These are phyloP conservation scores for Mesocricetus auratus DNA, from an alignment of 2,113 vertebrate genomes.

Conservation along the genomic window DNA sequence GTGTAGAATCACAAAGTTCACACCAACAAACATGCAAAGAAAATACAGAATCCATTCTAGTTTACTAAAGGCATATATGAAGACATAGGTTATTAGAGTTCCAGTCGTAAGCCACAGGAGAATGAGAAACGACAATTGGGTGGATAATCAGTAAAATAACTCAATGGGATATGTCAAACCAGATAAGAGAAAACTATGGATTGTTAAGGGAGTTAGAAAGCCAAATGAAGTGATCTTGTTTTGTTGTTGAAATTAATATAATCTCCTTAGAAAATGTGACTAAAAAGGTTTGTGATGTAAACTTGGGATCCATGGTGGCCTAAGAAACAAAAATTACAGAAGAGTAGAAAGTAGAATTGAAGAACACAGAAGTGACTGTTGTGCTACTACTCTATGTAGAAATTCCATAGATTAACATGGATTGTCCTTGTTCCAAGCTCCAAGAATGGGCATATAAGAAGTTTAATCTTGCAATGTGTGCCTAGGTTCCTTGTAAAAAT, in stretches of 20 bases:
- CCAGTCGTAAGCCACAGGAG: background rate
- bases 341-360: background rate
- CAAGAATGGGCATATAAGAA: accelerated
- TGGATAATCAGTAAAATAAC: background rate
- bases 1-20: background rate
- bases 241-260: background rate
- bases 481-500: background rate
- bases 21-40: background rate
- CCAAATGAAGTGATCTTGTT: background rate
- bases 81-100: background rate
- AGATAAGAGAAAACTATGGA: background rate
- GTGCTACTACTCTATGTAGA: background rate
- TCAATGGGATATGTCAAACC: background rate
- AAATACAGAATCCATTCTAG: background rate
- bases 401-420: background rate
- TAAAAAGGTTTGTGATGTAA: background rate
- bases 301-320: background rate
- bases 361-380: background rate
- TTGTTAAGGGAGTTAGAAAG: background rate
- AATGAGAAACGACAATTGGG: background rate
- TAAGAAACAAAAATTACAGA: background rate
- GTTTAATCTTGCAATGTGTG: background rate
- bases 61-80: background rate
- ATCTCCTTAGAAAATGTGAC: background rate
- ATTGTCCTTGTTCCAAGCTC: background rate